phyloP scores from a whole-genome alignment of 2,113 vertebrate genomes.

The Hyaena hyaena region DNA sequence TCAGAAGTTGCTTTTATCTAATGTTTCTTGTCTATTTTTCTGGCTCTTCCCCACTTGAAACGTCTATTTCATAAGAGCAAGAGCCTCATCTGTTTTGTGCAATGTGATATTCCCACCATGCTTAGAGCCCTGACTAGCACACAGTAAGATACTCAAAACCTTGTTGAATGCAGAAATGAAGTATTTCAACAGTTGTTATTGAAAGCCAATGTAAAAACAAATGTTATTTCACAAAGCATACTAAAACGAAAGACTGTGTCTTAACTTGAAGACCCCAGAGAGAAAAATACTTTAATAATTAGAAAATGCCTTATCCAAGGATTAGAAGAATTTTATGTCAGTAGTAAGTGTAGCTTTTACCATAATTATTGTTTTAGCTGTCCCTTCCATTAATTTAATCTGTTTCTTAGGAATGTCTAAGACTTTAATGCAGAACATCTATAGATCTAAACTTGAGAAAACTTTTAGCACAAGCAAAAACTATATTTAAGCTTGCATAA shows the following conservation, averaged over 20 bases:
- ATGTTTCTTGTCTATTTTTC: background rate
- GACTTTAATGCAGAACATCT: background rate
- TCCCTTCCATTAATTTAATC: background rate
- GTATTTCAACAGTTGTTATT: background rate
- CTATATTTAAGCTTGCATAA: constrained; percentile 9
- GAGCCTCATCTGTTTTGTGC: background rate
- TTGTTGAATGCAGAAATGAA: background rate
- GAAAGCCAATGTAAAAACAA: constrained; percentile 28
- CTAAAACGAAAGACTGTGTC: constrained; percentile 17
- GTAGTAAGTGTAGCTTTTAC: background rate
- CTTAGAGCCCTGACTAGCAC: background rate
- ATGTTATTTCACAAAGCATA: background rate
- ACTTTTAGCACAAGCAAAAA: background rate
- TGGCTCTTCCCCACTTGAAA: background rate
- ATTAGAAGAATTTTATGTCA: background rate
- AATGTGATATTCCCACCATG: background rate
- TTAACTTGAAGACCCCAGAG: background rate
- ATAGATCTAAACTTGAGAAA: background rate
- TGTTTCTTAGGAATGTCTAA: background rate
- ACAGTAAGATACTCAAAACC: background rate
- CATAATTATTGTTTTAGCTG: background rate
- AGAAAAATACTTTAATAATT: constrained; percentile 31
- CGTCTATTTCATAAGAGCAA: background rate
- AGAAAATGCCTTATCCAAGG: background rate
- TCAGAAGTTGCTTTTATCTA: background rate